Evolutionary conservation across 2,113 vertebrate species (phyloP).

Genomic region (Craseonycteris thonglongyai): DNA sequence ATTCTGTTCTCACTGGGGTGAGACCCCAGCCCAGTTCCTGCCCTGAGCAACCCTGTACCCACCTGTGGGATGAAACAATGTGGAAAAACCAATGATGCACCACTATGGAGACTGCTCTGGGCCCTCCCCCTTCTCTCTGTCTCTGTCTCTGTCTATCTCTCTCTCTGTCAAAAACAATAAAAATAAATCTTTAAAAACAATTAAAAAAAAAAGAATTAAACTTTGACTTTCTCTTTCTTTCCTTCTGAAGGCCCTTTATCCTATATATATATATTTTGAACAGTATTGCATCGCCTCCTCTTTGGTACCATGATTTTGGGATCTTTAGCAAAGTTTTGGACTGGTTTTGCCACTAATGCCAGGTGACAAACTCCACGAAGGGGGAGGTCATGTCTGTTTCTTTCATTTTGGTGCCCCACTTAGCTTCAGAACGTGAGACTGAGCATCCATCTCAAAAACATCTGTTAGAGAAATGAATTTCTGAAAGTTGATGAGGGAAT

Average conservation of each 20-base stretch:
- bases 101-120: too few species aligned
- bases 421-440: background rate
- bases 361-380: background rate
- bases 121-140: too few species aligned
- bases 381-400: background rate
- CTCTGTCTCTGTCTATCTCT: too few species aligned
- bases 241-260: background rate
- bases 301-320: background rate
- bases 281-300: background rate
- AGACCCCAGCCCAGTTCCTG: too few species aligned
- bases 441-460: background rate
- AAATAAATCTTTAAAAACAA: too few species aligned
- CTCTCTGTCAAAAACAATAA: too few species aligned
- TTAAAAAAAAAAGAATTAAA: conserved; percentile 36
- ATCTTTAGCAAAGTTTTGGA: background rate
- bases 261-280: background rate
- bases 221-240: background rate
- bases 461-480: background rate
- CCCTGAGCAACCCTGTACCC: too few species aligned
- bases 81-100: too few species aligned
- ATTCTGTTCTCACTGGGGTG: too few species aligned
- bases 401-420: background rate
- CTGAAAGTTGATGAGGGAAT: background rate
- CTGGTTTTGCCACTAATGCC: background rate
- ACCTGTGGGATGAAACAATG: too few species aligned